Evolutionary conservation across 1,140 invertebrate species (phyloP), one percentile per base, ranked within the genome.

Genomic region (Phenacoccus solenopsis): DNA sequence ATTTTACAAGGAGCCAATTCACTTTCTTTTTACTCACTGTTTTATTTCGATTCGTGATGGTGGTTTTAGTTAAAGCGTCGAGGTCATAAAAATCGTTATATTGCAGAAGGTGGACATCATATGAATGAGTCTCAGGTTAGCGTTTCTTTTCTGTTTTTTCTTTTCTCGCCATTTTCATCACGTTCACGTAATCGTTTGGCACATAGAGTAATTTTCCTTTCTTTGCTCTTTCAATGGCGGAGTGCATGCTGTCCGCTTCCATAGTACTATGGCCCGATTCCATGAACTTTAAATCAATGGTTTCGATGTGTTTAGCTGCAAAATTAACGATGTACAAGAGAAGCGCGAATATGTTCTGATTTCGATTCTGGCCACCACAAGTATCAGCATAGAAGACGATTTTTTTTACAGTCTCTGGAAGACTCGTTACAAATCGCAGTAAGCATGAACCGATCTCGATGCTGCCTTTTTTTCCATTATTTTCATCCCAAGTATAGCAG

Each of bases 281-380:
- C 20, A 74, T 68, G 70, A 74, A 75, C 56, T 72, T 75, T 59
- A 73, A 70, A 70, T 73, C 74, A 16, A 75, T 71, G 9, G 72
- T 61, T 69, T 73, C 3, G 16, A 75, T 69, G 28, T 70, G 70
- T 1, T 67, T n/a, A n/a, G n/a, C n/a, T n/a, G n/a, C n/a, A n/a
- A n/a, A n/a, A n/a, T n/a, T 67, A 67, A n/a, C 32, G 16, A 28
- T 67, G 28, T 67, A 28, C 28, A 67, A n/a, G n/a, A 28, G 28
- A 28, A 28, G 32, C 64, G 22, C 32, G 22, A 20, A 21, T 28
- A 67, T 67, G 32, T 35, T 32, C 38, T 68, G n/a, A 24, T 35
- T 68, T 68, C 30, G 32, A 67, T 68, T 68, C 28, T 68, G 28
- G 10, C 30, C 30, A 21, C 30, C 28, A 68, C 67, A 68, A 35